These are phyloP conservation scores for Cantharis rufa DNA, from an alignment of 2,888 invertebrate genomes.

Conservation along the genomic window DNA sequence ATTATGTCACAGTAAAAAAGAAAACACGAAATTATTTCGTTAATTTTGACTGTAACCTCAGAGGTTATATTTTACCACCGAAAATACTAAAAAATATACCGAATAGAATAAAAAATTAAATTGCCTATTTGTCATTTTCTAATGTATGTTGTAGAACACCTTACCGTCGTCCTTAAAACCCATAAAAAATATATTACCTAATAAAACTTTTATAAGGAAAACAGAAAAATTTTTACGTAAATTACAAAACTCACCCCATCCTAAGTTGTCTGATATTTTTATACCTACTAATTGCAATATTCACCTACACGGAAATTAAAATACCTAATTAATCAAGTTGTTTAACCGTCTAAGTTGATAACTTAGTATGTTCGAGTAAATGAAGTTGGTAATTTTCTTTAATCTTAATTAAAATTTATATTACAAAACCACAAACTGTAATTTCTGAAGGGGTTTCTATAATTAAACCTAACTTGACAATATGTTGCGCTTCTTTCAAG, in stretches of 20 bases:
- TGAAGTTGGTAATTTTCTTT: neutral
- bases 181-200: neutral
- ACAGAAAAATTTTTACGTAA: neutral
- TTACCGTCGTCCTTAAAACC: neutral
- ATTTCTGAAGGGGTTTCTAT: constrained; percentile 16
- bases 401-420: constrained; percentile 3
- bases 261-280: neutral
- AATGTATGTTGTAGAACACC: neutral
- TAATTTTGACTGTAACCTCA: neutral
- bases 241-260: neutral
- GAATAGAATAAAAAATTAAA: neutral
- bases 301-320: neutral
- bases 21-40: neutral
- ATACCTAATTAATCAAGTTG: neutral
- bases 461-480: constrained; percentile 20
- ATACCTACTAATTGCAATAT: neutral
- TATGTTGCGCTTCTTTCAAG: constrained; percentile 13
- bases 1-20: neutral
- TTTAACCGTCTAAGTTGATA: neutral
- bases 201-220: neutral
- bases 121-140: neutral
- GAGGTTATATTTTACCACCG: neutral
- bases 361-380: neutral
- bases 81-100: neutral
- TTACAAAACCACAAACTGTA: constrained; percentile 19